Evolutionary conservation across 2,888 invertebrate genomes (phyloP).

Genomic region (Pterostichus madidus): DNA sequence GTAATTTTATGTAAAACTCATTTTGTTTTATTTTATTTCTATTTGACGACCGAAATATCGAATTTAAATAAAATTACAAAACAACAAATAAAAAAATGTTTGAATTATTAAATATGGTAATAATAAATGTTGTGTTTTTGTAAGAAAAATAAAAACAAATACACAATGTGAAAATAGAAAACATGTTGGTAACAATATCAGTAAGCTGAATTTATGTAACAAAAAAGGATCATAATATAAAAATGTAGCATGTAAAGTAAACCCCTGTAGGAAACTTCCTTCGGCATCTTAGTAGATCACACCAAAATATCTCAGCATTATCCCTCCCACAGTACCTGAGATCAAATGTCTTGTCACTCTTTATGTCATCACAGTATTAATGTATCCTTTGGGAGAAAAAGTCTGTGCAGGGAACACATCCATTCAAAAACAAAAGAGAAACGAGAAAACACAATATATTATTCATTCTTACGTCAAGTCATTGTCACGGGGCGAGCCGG

Average conservation of each 20-base stretch:
- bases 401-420: conserved; percentile 42
- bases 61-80: too few species aligned
- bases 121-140: too few species aligned
- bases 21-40: too few species aligned
- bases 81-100: too few species aligned
- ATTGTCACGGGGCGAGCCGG: conserved; percentile 20
- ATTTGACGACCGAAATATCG: too few species aligned
- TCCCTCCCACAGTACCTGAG: conserved; percentile 36
- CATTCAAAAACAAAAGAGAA: conserved; percentile 44
- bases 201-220: background rate
- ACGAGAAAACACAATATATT: conserved; percentile 52
- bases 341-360: conserved; percentile 48
- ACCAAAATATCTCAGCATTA: conserved; percentile 38
- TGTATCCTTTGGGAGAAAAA: conserved; percentile 45
- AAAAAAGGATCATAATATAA: background rate
- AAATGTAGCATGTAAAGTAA: background rate
- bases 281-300: conserved; percentile 5
- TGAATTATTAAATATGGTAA: too few species aligned
- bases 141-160: too few species aligned
- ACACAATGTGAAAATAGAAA: too few species aligned
- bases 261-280: conserved; percentile 10
- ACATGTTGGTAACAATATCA: background rate
- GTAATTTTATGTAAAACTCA: too few species aligned
- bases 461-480: conserved; percentile 53
- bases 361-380: conserved; percentile 47